Evolutionary conservation across 2,888 invertebrate genomes (phyloP), one percentile per base, ranked within the genome.

Genomic region (Plutella xylostella): DNA sequence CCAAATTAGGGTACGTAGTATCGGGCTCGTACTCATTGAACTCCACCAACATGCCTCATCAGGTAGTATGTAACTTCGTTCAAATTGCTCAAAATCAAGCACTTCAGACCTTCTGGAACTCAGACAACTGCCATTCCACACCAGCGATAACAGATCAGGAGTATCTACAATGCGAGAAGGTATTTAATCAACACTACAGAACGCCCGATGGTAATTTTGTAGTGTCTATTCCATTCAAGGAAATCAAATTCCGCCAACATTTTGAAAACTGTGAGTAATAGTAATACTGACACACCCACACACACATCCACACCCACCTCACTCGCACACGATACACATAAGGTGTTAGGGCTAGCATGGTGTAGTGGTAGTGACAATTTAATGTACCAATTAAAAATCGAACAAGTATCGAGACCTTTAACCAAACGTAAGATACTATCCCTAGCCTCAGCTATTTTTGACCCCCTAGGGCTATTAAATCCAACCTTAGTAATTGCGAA

Each of bases 161-260:
- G 3, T n/a, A n/a, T 14, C 6, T 15, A 33, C 14, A 15, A 11
- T 19, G 37, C 9, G 19, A 37, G 18, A 19, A 19, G 12, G 19
- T 18, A n/a, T 19, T 37, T 19, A 9, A 15, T 11, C 4, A 7
- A 12, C 37, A 37, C 20, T 18, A 6, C 11, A 11, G 37, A 37
- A 37, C 37, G 12, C 6, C 18, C 11, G n/a, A 37, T 9, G 37
- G 37, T 37, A 37, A 37, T 37, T 37, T 37, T 37, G 19, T 37
- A 9, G 37, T 37, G 19, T 12, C 18, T 2, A 3, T 37, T 12
- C 37, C 37, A 11, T 19, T 37, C 3, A 34, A 45, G 48, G 48
- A 45, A 41, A 11, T 48, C 48, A 2, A 48, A 48, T 20, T 48
- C 48, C n/a, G n/a, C n/a, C n/a, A n/a, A n/a, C n/a, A n/a, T n/a